Base-by-base conservation (phyloP, 2,797 vertebrate genomes). In the Pempheris klunzingeri region DNA sequence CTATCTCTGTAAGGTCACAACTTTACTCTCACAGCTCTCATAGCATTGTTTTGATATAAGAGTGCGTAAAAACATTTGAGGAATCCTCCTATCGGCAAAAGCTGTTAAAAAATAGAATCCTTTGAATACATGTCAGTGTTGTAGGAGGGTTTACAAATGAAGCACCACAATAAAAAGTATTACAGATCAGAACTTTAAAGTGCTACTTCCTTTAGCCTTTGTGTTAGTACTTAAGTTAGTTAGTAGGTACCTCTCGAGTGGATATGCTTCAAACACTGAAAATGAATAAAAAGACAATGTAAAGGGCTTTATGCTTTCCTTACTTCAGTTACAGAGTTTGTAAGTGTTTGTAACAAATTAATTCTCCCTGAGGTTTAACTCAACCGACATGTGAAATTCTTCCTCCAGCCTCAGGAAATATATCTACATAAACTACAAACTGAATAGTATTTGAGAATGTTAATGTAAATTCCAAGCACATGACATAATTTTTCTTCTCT, bases 381-480 rank as follows among this genome's bases (percentile, higher is more conserved):
- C 20, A 24, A 5, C n/a, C 55, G 4, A 1, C 0, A 38, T 20
- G 12, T 36, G 12, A 36, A 57, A 36, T 22, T 50, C 49, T 14
- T 24, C 22, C 22, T 26, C 7, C 24, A 46, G n/a, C 20, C 11
- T 49, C 12, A 24, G 11, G 24, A 49, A 6, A 14, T 22, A 3
- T 28, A 52, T 15, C 9, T 17, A 6, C 28, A 28, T 3, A 39
- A 24, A 9, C 12, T 4, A 1, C 24, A 52, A 10, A 28, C 22
- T 32, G 30, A 32, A 32, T 32, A 32, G 4, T 50, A 54, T 55
- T 55, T 18, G 4, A 68, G 28, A 57, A 9, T 36, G 44, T 55
- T 44, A 28, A 39, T 55, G 26, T 9, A 43, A 68, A 68, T 55
- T 43, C 26, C 18, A 32, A 67, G 53, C 10, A 53, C 20, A 22